These are phyloP conservation scores for Acanthaster planci DNA, from an alignment of 35 echinoderm and acorn worm species.

Conservation along the genomic window DNA sequence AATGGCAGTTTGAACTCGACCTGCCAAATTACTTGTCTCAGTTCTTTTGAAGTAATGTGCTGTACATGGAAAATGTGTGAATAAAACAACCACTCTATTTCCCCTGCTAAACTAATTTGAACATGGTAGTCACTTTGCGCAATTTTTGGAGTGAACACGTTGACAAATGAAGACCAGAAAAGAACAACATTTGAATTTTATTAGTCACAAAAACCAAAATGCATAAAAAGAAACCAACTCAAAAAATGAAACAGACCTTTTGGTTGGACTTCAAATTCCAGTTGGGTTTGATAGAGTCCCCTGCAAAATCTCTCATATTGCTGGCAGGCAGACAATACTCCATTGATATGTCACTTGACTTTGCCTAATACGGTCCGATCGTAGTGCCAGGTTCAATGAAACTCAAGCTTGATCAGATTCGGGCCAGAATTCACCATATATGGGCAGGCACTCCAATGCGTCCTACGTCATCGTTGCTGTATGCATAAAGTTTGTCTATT, in stretches of 20 bases:
- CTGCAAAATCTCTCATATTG: not conserved
- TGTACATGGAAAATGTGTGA: too few species aligned
- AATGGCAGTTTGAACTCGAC: too few species aligned
- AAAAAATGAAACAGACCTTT: not conserved
- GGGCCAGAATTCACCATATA: constrained; percentile 16
- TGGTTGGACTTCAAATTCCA: not conserved
- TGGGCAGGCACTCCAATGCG: constrained; percentile 4
- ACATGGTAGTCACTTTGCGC: too few species aligned
- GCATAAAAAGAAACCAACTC: too few species aligned
- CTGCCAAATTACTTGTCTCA: too few species aligned
- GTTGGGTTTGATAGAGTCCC: constrained; percentile 20
- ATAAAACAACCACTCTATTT: too few species aligned
- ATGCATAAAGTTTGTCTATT: constrained; percentile 27
- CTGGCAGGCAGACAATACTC: constrained; percentile 2
- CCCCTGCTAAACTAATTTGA: too few species aligned
- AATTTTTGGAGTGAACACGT: too few species aligned
- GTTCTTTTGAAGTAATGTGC: too few species aligned
- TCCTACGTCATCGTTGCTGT: constrained; percentile 21
- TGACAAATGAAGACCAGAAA: not conserved
- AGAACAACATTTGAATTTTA: not conserved
- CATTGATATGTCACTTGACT: not conserved
- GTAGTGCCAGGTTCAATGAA: constrained; percentile 25
- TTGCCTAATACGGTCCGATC: not conserved
- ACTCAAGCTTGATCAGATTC: constrained; percentile 22
- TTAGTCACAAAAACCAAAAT: too few species aligned